Conservation (phyloP, 1,140 invertebrate genomes). For the Cepaea nemoralis region DNA sequence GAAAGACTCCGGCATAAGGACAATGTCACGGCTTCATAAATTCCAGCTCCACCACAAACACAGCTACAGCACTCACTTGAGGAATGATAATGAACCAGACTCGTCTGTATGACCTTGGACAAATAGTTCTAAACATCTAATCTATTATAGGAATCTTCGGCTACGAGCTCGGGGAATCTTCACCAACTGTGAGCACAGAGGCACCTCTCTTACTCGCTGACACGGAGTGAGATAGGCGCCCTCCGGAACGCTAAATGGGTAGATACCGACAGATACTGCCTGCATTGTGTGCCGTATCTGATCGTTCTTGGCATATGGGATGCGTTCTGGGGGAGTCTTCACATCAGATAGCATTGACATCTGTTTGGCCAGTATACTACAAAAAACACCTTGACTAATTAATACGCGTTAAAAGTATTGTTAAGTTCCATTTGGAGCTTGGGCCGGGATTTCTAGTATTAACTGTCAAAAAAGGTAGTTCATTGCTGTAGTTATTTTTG, state of each 20-base stretch:
- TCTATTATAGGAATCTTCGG: background rate
- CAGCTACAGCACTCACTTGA: background rate
- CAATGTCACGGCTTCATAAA: too few relatives aligned
- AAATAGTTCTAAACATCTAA: background rate
- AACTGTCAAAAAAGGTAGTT: too few relatives aligned
- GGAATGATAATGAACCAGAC: background rate
- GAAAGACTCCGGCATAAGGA: too few relatives aligned
- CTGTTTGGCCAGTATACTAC: too few relatives aligned
- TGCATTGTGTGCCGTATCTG: background rate
- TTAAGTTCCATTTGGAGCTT: too few relatives aligned
- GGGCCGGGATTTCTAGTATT: too few relatives aligned
- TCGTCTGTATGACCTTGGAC: background rate
- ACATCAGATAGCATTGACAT: too few relatives aligned
- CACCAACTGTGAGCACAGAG: background rate
- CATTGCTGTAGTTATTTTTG: too few relatives aligned
- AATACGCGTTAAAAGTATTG: too few relatives aligned
- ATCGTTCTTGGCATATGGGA: background rate
- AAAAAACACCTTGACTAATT: too few relatives aligned
- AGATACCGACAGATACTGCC: background rate
- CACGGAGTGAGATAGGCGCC: background rate
- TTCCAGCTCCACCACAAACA: background rate
- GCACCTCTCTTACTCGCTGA: background rate
- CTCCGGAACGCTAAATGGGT: conserved; percentile 7
- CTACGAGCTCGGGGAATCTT: background rate
- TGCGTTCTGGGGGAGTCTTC: background rate